Percentiles rank a stretch among this genome's conserved stretches.
phyloP scores from a whole-genome alignment of 2,797 vertebrate genomes.

The Macropus fuliginosus region DNA sequence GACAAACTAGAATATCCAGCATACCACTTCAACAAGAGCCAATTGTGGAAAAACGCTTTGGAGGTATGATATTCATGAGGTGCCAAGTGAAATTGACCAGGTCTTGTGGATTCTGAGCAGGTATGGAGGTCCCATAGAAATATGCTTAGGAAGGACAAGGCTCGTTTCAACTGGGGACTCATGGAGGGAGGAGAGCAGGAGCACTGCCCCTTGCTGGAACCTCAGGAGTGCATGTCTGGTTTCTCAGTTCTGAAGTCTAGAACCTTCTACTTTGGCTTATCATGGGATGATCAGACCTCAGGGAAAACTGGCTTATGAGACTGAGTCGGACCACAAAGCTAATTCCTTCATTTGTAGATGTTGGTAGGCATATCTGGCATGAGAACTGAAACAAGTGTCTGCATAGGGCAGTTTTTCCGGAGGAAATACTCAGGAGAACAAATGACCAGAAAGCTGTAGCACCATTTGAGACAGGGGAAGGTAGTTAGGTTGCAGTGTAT shows the following conservation, averaged over 20 bases:
- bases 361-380: neutral
- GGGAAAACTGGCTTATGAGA: slow-evolving; percentile 1
- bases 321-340: slow-evolving; percentile 22
- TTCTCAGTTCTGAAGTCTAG: slow-evolving; percentile 17
- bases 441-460: neutral
- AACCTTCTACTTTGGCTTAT: slow-evolving; percentile 29
- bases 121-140: neutral
- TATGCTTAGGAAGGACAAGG: slow-evolving; percentile 10
- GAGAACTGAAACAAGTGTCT: neutral
- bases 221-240: slow-evolving; percentile 29
- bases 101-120: slow-evolving; percentile 13
- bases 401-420: neutral
- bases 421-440: slow-evolving; percentile 29
- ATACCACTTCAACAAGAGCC: slow-evolving; percentile 21
- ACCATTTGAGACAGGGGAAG: neutral
- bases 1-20: slow-evolving; percentile 28
- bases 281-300: neutral
- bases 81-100: slow-evolving; percentile 15
- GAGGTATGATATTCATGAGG: neutral
- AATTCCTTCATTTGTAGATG: neutral
- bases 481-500: neutral
- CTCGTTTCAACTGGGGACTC: neutral
- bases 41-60: slow-evolving; percentile 37
- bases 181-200: neutral
- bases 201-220: neutral